Percentiles rank a stretch among this genome's conserved stretches.
phyloP scores from a whole-genome alignment of 2,113 vertebrate species.

The Phycodurus eques region DNA sequence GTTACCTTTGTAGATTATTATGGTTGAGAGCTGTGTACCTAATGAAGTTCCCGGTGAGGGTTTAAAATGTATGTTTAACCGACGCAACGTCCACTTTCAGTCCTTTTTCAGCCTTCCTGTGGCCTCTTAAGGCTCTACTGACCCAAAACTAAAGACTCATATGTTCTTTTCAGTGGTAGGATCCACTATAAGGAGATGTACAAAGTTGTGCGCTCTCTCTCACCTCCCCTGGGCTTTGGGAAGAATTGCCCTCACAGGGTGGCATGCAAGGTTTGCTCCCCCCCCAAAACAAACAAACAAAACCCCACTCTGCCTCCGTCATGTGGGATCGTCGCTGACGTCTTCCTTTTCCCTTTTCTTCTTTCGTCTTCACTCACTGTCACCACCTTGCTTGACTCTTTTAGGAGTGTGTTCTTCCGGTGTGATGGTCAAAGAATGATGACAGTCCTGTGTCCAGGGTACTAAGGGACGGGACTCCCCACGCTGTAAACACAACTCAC shows the following conservation, averaged over 20 bases:
- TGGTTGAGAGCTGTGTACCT: neutral
- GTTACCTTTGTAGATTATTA: neutral
- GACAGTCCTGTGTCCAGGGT: conserved; percentile 48
- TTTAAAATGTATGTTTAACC: neutral
- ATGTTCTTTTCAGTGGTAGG: conserved; percentile 97
- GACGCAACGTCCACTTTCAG: neutral
- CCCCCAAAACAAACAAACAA: conserved; percentile 58
- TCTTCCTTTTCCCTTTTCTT: conserved; percentile 61
- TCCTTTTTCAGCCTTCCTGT: conserved; percentile 1
- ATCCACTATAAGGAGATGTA: conserved; percentile 99
- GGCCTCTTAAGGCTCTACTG: conserved; percentile 4
- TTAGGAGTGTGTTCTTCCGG: conserved; percentile 43
- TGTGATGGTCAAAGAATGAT: conserved; percentile 62
- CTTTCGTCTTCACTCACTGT: conserved; percentile 49
- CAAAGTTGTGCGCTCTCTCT: conserved; percentile 99
- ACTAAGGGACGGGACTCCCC: conserved; percentile 54
- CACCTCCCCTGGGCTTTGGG: conserved; percentile 99
- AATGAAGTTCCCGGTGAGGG: neutral
- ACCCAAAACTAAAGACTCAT: conserved; percentile 74
- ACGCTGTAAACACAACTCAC: neutral
- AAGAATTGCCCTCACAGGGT: conserved; percentile 99
- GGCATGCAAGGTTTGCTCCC: conserved; percentile 99
- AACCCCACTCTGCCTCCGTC: conserved; percentile 58
- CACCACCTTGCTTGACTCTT: conserved; percentile 35
- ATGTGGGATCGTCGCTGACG: conserved; percentile 63